Percentiles rank a stretch among this genome's conserved stretches.
phyloP scores from a whole-genome alignment of 2,888 invertebrate species.

The Zelleria hepariella region DNA sequence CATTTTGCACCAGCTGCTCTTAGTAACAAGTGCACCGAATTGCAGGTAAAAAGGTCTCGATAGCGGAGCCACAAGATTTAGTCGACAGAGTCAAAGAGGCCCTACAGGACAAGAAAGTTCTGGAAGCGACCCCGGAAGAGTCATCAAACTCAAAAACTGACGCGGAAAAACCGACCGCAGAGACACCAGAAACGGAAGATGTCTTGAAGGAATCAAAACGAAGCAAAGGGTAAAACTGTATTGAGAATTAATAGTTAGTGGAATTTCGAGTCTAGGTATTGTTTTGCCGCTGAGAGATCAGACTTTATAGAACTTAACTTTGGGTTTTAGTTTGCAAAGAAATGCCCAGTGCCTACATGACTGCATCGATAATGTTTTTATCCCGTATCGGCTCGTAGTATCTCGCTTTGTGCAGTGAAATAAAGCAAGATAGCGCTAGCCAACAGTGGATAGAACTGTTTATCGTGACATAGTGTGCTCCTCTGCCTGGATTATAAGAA shows the following conservation, averaged over 20 bases:
- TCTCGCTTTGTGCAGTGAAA: too few species aligned
- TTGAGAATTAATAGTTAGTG: neutral
- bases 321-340: too few species aligned
- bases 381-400: too few species aligned
- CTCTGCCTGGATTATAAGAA: too few species aligned
- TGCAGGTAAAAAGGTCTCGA: conserved; percentile 76
- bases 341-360: too few species aligned
- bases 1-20: too few species aligned
- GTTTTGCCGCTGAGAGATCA: neutral
- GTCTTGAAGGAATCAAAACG: conserved; percentile 52
- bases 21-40: conserved; percentile 12
- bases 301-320: too few species aligned
- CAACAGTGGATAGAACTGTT: too few species aligned
- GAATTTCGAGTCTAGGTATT: neutral
- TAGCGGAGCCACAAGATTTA: conserved; percentile 70
- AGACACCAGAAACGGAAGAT: conserved; percentile 33
- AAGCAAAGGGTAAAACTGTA: conserved; percentile 45
- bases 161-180: conserved; percentile 12
- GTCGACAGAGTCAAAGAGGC: conserved; percentile 75
- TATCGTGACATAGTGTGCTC: too few species aligned
- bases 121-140: conserved; percentile 21
- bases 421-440: too few species aligned
- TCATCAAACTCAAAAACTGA: neutral
- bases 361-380: too few species aligned
- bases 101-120: conserved; percentile 62